These are phyloP conservation scores for human (Homo sapiens) DNA, from an alignment of 2,113 vertebrate species.

Conservation along the genomic window DNA sequence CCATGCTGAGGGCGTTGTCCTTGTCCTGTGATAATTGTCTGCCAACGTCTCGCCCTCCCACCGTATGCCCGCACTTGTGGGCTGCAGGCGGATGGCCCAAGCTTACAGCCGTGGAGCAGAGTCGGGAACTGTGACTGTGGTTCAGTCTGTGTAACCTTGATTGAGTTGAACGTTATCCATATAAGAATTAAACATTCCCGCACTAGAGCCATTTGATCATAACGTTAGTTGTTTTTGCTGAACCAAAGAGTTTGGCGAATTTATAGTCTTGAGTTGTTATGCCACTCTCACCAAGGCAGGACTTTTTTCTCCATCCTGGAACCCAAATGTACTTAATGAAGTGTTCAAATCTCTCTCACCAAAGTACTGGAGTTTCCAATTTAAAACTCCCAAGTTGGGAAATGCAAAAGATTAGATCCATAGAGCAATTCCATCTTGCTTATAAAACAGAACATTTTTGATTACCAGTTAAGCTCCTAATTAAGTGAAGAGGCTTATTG, in stretches of 20 bases:
- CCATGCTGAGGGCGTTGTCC: rapidly evolving
- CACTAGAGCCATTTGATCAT: background rate
- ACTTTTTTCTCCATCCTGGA: background rate
- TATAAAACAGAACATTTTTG: background rate
- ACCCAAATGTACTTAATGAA: background rate
- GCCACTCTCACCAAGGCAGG: background rate
- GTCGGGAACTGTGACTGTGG: rapidly evolving
- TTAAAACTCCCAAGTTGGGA: background rate
- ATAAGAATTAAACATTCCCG: background rate
- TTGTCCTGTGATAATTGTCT: rapidly evolving
- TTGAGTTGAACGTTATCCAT: background rate
- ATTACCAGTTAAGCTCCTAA: slow-evolving; percentile 40
- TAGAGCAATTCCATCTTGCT: background rate
- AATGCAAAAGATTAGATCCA: background rate
- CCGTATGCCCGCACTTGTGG: rapidly evolving
- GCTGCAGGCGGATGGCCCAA: rapidly evolving
- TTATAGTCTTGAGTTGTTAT: background rate
- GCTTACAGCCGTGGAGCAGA: rapidly evolving
- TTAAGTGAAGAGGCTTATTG: slow-evolving; percentile 11
- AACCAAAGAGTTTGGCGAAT: slow-evolving; percentile 9
- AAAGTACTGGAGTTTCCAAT: background rate
- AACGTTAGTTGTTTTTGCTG: background rate
- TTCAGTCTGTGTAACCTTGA: background rate
- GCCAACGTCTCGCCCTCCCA: rapidly evolving
- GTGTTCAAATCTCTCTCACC: slow-evolving; percentile 9